These are phyloP conservation scores for Zaprionus vittiger DNA, from an alignment of 1,140 invertebrate genomes.

Conservation along the genomic window DNA sequence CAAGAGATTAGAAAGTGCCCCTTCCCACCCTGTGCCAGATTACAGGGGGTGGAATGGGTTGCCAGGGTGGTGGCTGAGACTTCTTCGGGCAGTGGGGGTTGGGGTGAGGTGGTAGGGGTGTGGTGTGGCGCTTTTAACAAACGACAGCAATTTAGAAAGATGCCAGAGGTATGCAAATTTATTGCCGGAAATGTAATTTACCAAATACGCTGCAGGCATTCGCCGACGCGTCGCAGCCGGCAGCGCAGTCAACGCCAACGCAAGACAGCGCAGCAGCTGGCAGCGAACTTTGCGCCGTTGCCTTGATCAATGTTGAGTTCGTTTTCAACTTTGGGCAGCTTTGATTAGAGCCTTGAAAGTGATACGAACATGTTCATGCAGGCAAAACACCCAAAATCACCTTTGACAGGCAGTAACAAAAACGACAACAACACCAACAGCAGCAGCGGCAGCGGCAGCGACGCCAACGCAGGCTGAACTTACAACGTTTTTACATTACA, in stretches of 20 bases:
- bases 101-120: not conserved
- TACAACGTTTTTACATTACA: conserved; percentile 72
- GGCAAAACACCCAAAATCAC: not conserved
- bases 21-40: not conserved
- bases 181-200: conserved; percentile 85
- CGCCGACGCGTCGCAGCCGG: conserved; percentile 20
- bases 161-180: conserved; percentile 85
- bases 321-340: not conserved
- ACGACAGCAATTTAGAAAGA: conserved; percentile 84
- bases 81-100: not conserved
- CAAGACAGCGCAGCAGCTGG: conserved; percentile 17
- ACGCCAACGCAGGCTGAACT: conserved; percentile 39
- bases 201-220: conserved; percentile 79
- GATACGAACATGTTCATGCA: not conserved
- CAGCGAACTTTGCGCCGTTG: not conserved
- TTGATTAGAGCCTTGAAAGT: conserved; percentile 9
- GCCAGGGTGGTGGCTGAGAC: not conserved
- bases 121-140: conserved; percentile 74
- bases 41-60: not conserved
- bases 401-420: conserved; percentile 31
- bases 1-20: conserved; percentile 6
- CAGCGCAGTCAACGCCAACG: conserved; percentile 11
- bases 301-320: not conserved
- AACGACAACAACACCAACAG: conserved; percentile 16
- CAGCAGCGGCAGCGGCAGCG: conserved; percentile 11